These are phyloP conservation scores for Callopanchax toddi DNA, from an alignment of 2,113 vertebrate species.

Conservation along the genomic window DNA sequence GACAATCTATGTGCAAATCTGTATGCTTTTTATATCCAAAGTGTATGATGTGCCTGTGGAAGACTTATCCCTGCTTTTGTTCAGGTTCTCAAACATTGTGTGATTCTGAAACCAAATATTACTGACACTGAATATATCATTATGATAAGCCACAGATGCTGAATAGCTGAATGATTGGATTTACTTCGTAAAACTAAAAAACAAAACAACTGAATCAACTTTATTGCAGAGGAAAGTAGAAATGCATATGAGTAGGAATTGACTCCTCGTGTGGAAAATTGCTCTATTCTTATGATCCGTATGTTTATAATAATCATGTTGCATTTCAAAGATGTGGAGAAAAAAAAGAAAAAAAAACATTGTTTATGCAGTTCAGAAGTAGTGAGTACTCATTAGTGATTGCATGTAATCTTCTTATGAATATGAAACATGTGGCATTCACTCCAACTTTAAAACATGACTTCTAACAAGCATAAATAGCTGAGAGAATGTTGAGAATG, in stretches of 20 bases:
- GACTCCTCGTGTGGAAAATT: conserved; percentile 28
- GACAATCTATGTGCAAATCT: too few species aligned
- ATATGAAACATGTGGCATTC: background rate
- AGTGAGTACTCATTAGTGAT: conserved; percentile 32
- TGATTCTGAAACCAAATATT: background rate
- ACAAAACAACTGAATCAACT: background rate
- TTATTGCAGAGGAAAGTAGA: background rate
- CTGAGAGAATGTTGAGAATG: too few species aligned
- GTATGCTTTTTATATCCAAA: too few species aligned
- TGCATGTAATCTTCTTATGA: background rate
- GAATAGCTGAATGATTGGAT: too few species aligned
- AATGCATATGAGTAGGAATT: background rate
- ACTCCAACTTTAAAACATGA: too few species aligned
- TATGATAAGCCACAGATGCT: too few species aligned
- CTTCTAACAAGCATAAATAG: too few species aligned
- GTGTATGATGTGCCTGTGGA: too few species aligned
- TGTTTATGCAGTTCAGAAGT: conserved; percentile 1
- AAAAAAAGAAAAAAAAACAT: conserved; percentile 3
- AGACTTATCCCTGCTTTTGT: too few species aligned
- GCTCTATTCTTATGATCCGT: conserved; percentile 21
- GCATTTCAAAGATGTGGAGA: conserved; percentile 5
- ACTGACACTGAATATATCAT: background rate
- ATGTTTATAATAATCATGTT: conserved; percentile 5
- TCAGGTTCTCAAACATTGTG: too few species aligned
- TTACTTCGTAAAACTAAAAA: too few species aligned